A percentile compares a stretch with the other conserved stretches of the same genome.
These are phyloP conservation scores for Zaprionus africanus DNA, from an alignment of 1,140 invertebrate species.

Conservation along the genomic window DNA sequence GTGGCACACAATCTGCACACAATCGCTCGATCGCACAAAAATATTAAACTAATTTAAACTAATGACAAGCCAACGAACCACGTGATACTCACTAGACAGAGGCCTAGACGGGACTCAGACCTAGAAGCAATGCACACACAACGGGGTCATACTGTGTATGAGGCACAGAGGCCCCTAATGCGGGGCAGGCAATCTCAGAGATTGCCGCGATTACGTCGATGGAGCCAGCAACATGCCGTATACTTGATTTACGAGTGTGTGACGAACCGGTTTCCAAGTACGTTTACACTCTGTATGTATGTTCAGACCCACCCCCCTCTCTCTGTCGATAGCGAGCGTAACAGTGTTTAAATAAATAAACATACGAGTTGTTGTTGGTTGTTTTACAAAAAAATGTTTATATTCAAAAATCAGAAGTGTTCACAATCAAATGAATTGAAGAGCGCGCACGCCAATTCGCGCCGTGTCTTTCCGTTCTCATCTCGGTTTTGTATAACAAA, in stretches of 20 bases:
- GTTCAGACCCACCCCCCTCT: not conserved
- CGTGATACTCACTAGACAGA: constrained; percentile 55
- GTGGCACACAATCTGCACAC: not conserved
- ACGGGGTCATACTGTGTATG: not conserved
- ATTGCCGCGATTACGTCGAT: constrained; percentile 19
- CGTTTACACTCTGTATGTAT: not conserved
- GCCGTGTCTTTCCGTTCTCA: constrained; percentile 42
- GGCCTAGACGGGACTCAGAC: constrained; percentile 23
- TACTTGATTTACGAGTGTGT: constrained; percentile 56
- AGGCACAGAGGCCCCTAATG: not conserved
- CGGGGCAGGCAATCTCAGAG: constrained; percentile 9
- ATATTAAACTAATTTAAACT: constrained; percentile 30
- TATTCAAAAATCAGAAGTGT: constrained; percentile 58
- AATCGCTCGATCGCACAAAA: constrained; percentile 12
- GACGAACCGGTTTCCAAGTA: constrained; percentile 58
- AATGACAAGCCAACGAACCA: constrained; percentile 37
- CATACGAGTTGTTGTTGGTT: constrained; percentile 24
- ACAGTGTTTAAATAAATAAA: constrained; percentile 29
- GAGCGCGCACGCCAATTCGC: constrained; percentile 23
- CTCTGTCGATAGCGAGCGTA: constrained; percentile 7
- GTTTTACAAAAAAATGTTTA: constrained; percentile 68
- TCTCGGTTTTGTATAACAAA: constrained; percentile 78
- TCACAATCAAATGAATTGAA: constrained; percentile 59
- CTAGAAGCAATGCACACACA: not conserved
- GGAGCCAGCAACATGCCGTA: constrained; percentile 39